These are phyloP conservation scores for Hippocampus zosterae DNA, from an alignment of 2,113 vertebrate genomes.

Conservation along the genomic window DNA sequence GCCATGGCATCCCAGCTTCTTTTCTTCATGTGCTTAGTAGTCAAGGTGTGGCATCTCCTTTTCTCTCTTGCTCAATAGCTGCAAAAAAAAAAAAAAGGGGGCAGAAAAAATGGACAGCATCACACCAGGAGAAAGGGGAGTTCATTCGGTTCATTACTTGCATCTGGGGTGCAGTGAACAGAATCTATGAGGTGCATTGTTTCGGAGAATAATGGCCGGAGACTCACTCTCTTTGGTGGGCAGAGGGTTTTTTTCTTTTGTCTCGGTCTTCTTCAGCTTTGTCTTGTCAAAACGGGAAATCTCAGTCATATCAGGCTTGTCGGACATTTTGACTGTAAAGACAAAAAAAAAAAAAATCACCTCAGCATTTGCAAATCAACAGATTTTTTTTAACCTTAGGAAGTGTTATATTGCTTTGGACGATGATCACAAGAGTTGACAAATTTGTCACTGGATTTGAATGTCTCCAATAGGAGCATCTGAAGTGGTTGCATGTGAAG, in stretches of 20 bases:
- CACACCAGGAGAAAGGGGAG: background rate
- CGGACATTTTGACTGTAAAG: constrained; percentile 78
- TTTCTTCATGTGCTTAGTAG: constrained; percentile 51
- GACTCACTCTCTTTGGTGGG: constrained; percentile 89
- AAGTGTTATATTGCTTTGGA: background rate
- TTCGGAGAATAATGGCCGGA: constrained; percentile 20
- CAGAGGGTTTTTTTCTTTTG: constrained; percentile 85
- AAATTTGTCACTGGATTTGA: background rate
- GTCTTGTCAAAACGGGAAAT: constrained; percentile 85
- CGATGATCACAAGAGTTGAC: background rate
- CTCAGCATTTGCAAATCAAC: background rate
- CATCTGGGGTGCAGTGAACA: background rate
- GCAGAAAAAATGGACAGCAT: constrained; percentile 20
- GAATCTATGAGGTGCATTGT: background rate
- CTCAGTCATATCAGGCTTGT: constrained; percentile 85
- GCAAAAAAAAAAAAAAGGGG: constrained; percentile 60
- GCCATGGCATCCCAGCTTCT: constrained; percentile 60
- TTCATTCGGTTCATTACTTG: background rate
- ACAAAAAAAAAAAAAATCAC: constrained; percentile 30
- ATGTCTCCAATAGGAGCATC: background rate
- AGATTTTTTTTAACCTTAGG: background rate
- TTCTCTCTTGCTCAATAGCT: constrained; percentile 77
- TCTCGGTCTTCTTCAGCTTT: constrained; percentile 89
- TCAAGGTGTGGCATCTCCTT: constrained; percentile 75
- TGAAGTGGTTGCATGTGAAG: constrained; percentile 26